phyloP scores from a whole-genome alignment of 2,888 invertebrate genomes.

The Troides aeacus region DNA sequence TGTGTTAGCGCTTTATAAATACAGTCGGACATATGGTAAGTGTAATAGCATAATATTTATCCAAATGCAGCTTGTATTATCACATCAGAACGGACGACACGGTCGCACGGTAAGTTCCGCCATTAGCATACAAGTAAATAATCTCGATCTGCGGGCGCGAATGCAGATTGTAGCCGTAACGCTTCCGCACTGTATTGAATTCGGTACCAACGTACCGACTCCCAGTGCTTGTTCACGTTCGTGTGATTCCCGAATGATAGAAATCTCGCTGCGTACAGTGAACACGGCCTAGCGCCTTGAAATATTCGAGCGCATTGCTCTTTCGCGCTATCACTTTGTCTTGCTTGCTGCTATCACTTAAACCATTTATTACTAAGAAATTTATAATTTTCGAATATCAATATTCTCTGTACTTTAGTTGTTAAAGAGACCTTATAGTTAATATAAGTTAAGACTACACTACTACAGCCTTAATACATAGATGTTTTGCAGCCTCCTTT shows the following conservation, averaged over 20 bases:
- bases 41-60: conserved; percentile 43
- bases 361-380: conserved; percentile 38
- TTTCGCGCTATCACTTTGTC: conserved; percentile 39
- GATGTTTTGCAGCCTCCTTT: too few species aligned
- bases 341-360: conserved; percentile 22
- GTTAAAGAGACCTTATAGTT: background rate
- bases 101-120: conserved; percentile 71
- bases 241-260: conserved; percentile 72
- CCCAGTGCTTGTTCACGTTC: conserved; percentile 69
- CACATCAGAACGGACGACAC: conserved; percentile 63
- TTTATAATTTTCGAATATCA: conserved; percentile 30
- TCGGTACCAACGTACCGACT: conserved; percentile 61
- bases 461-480: too few species aligned
- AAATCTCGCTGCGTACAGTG: conserved; percentile 52
- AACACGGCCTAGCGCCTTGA: conserved; percentile 48
- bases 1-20: conserved; percentile 58
- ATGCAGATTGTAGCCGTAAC: conserved; percentile 64
- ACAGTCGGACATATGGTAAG: too few species aligned
- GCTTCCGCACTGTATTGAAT: conserved; percentile 76
- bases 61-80: conserved; percentile 72
- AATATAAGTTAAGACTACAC: too few species aligned
- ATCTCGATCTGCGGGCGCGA: conserved; percentile 69
- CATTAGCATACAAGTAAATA: conserved; percentile 77
- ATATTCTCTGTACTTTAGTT: background rate
- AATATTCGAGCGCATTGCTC: conserved; percentile 37